A percentile compares a stretch with the other conserved stretches of the same genome.
Evolutionary conservation across 2,113 vertebrate species (phyloP).

Genomic region (Oreochromis niloticus): DNA sequence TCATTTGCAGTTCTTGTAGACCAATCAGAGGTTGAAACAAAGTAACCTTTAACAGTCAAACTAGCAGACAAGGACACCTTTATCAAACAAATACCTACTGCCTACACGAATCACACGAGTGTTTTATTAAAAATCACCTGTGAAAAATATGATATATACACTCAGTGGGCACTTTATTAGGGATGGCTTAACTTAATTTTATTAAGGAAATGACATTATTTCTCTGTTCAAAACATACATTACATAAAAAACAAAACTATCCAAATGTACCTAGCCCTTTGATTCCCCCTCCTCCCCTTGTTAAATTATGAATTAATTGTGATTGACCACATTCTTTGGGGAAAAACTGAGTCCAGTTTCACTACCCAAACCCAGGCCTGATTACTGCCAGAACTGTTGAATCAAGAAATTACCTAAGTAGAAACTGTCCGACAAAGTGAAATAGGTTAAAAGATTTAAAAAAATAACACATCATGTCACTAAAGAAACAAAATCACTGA

Average conservation of each 20-base stretch:
- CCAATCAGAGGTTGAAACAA: not conserved
- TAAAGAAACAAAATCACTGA: not conserved
- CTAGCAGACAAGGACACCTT: not conserved
- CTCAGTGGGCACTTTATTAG: not conserved
- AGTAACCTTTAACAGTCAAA: not conserved
- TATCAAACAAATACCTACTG: not conserved
- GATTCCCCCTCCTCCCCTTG: fast-evolving
- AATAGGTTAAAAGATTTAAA: not conserved
- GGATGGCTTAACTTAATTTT: not conserved
- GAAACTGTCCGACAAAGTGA: not conserved
- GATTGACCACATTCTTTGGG: not conserved
- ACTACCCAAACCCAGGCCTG: not conserved
- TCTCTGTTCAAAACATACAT: not conserved
- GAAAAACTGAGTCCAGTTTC: not conserved
- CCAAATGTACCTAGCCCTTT: not conserved
- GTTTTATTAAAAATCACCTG: not conserved
- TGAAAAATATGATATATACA: not conserved
- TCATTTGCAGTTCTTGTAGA: not conserved
- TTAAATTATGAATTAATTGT: not conserved
- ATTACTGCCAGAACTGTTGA: not conserved
- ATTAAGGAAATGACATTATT: not conserved
- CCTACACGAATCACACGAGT: not conserved
- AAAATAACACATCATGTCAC: not conserved
- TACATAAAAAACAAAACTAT: not conserved
- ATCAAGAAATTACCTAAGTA: not conserved